Base-by-base conservation (phyloP, 2,113 vertebrate genomes). In the Pseudopipra pipra region DNA sequence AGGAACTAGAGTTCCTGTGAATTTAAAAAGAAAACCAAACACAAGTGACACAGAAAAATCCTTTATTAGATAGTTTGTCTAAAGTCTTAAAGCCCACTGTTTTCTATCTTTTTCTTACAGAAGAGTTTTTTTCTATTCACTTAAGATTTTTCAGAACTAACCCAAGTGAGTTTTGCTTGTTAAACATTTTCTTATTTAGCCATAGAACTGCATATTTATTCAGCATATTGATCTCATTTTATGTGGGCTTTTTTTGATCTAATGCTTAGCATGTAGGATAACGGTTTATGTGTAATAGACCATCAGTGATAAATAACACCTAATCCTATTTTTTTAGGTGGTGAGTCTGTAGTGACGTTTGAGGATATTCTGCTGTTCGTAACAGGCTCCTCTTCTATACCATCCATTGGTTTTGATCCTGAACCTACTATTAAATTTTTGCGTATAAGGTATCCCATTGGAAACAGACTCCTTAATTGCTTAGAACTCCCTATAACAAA, bases 361-460 rank as follows among this genome's bases (percentile, higher is more conserved):
- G 98, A 99, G 95, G 98, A 99, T 77, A 97, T 99, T 96, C 97
- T 99, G 46, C 31, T 70, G 47, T 99, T 99, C 9, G 92, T 96
- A 96, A 99, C 99, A n/a, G 98, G 98, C 76, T 96, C 91, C 24
- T 95, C 83, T 82, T 97, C 95, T 35, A 93, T 99, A 80, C 99
- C 99, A 12, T 97, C 98, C 3, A 25, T 97, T 62, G 98, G 98
- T 72, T 98, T 98, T 97, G 94, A 97, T 75, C 99, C 99, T 27
- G 61, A 95, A 88, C 99, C 98, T 51, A 97, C 98, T 73, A 82
- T 99, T 94, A 98, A 98, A 75, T 99, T 99, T 96, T 94, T 98
- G 37, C 96, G 52, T 90, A 95, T 94, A 54, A 93, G 79, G 54
- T 98, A 99, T 96, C 99, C 99, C 11, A 23, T 98, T 95, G 98